These are phyloP conservation scores for Orgyia antiqua DNA, from an alignment of 2,888 invertebrate species.

Conservation along the genomic window DNA sequence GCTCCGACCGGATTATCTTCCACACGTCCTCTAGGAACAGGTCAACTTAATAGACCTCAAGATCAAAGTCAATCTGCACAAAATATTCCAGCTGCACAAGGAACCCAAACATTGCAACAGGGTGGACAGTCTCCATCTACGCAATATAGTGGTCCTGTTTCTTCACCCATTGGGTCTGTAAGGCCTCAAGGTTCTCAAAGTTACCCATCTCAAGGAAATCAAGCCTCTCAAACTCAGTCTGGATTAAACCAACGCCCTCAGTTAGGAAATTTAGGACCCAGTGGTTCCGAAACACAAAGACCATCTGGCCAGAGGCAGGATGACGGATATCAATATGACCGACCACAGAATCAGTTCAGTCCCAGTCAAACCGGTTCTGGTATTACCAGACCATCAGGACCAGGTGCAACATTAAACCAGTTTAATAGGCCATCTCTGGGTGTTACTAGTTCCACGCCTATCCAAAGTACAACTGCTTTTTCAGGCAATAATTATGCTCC, in stretches of 20 bases:
- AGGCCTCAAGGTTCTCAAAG: background rate
- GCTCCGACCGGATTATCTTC: conserved; percentile 1
- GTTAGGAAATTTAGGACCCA: conserved; percentile 5
- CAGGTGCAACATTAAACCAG: conserved; percentile 5
- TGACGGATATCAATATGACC: conserved; percentile 34
- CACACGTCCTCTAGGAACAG: background rate
- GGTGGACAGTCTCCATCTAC: no score
- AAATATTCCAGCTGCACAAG: no score
- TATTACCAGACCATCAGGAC: conserved; percentile 9
- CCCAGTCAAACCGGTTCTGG: conserved; percentile 11
- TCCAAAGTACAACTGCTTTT: background rate
- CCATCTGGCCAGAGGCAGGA: conserved; percentile 17
- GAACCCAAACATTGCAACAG: no score
- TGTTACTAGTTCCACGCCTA: background rate
- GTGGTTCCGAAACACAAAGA: conserved; percentile 5
- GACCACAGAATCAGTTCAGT: conserved; percentile 24
- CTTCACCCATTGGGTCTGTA: no score
- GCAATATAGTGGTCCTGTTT: no score
- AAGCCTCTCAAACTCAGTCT: conserved; percentile 6
- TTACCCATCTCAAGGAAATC: background rate
- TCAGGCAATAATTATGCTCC: conserved; percentile 1
- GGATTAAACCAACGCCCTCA: conserved; percentile 24
- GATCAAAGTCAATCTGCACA: no score
- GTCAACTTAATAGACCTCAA: no score
- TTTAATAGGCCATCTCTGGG: conserved; percentile 1